Evolutionary conservation across 2,888 invertebrate species (phyloP).

Genomic region (Drosophila nigritarsus): DNA sequence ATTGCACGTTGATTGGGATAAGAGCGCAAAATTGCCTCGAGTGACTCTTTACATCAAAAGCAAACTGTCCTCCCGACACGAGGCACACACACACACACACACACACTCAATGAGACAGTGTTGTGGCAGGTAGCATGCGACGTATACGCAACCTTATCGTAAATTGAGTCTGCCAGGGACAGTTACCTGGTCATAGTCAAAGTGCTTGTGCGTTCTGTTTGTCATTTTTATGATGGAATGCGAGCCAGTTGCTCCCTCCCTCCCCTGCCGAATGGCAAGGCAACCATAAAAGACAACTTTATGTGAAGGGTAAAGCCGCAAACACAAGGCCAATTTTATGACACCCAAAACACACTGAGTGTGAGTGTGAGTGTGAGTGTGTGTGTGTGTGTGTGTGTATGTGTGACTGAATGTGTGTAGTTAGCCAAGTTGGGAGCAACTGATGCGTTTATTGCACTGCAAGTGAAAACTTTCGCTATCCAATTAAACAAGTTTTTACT

Average conservation of each 20-base stretch:
- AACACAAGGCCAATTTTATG: slow-evolving; percentile 50
- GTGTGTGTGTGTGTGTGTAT: slow-evolving; percentile 9
- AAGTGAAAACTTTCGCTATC: slow-evolving; percentile 61
- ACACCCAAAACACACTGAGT: slow-evolving; percentile 15
- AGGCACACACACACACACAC: slow-evolving; percentile 10
- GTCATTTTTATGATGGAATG: slow-evolving; percentile 44
- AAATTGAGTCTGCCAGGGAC: slow-evolving; percentile 66
- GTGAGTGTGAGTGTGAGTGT: slow-evolving; percentile 4
- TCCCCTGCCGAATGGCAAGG: slow-evolving; percentile 2
- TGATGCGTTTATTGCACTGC: slow-evolving; percentile 58
- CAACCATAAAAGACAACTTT: slow-evolving; percentile 67
- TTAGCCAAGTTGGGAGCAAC: slow-evolving; percentile 48
- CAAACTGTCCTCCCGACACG: slow-evolving; percentile 55
- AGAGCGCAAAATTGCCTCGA: slow-evolving; percentile 73
- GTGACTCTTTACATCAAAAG: slow-evolving; percentile 72
- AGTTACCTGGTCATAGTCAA: slow-evolving; percentile 32
- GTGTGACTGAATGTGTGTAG: slow-evolving; percentile 17
- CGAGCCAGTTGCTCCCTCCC: slow-evolving; percentile 7
- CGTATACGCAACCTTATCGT: slow-evolving; percentile 64
- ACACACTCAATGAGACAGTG: slow-evolving; percentile 13
- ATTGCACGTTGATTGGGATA: slow-evolving; percentile 73
- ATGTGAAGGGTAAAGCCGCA: slow-evolving; percentile 46
- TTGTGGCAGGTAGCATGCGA: slow-evolving; percentile 46
- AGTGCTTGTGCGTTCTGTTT: slow-evolving; percentile 23
- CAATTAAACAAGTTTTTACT: slow-evolving; percentile 72